A percentile compares a stretch with the other conserved stretches of the same genome.
phyloP scores from a whole-genome alignment of 2,113 vertebrate genomes.

The Australoheros scitulus region DNA sequence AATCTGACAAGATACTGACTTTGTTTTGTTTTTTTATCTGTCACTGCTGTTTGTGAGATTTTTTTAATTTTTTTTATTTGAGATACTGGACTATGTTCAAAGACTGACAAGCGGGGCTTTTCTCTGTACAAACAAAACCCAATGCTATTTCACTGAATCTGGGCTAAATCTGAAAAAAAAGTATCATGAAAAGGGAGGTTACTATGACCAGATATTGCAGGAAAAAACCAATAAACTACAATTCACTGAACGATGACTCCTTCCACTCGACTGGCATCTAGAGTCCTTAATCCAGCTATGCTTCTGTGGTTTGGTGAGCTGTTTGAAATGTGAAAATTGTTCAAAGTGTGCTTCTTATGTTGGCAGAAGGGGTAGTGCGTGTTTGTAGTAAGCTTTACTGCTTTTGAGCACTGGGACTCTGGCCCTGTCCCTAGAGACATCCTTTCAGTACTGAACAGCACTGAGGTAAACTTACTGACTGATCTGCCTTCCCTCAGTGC shows the following conservation, averaged over 20 bases:
- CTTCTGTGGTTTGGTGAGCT: background rate
- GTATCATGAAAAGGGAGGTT: background rate
- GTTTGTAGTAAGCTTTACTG: slow-evolving; percentile 4
- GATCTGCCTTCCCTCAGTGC: background rate
- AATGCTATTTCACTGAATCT: background rate
- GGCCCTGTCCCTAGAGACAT: background rate
- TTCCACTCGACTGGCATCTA: background rate
- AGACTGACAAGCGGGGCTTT: background rate
- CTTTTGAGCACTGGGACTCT: background rate
- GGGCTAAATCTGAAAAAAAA: background rate
- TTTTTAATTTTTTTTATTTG: background rate
- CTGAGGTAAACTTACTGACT: background rate
- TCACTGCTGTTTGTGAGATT: background rate
- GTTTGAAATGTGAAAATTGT: background rate
- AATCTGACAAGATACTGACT: background rate
- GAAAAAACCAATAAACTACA: background rate
- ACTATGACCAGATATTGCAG: background rate
- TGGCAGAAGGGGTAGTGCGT: background rate
- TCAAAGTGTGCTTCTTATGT: background rate
- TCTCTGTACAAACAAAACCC: background rate
- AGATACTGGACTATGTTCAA: background rate
- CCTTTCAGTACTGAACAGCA: background rate
- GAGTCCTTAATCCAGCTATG: slow-evolving; percentile 9
- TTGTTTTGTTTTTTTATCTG: background rate
- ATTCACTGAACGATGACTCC: background rate